A percentile compares a stretch with the other conserved stretches of the same genome.
phyloP scores from a whole-genome alignment of 2,113 vertebrate species.

The Heterotis niloticus region DNA sequence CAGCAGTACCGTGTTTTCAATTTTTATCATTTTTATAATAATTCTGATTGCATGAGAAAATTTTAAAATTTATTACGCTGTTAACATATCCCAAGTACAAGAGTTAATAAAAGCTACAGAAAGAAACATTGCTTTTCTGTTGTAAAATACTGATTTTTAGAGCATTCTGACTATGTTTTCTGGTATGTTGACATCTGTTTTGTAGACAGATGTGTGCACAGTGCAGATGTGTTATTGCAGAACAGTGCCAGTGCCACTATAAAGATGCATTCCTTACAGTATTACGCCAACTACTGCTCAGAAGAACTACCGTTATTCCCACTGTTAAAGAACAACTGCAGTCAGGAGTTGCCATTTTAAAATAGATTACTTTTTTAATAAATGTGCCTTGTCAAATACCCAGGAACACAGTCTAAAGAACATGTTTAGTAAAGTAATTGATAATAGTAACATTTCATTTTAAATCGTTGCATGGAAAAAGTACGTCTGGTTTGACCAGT shows the following conservation, averaged over 20 bases:
- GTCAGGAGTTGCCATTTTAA: not conserved
- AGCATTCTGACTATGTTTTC: too few species aligned
- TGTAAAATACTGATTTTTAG: too few species aligned
- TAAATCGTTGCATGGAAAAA: not conserved
- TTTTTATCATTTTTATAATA: too few species aligned
- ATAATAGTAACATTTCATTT: not conserved
- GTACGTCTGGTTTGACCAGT: slow-evolving; percentile 11
- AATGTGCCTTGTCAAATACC: slow-evolving; percentile 5
- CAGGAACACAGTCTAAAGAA: not conserved
- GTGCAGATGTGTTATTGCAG: too few species aligned
- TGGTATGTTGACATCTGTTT: too few species aligned
- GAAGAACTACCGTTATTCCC: not conserved
- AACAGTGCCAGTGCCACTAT: not conserved
- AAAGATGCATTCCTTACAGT: not conserved
- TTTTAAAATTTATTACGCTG: too few species aligned
- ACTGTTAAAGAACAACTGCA: slow-evolving; percentile 3
- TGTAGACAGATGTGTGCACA: too few species aligned
- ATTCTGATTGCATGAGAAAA: too few species aligned
- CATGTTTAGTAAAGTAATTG: not conserved
- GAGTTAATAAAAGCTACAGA: too few species aligned
- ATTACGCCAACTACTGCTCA: not conserved
- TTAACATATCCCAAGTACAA: too few species aligned
- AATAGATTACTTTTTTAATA: not conserved
- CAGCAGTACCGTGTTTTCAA: too few species aligned
- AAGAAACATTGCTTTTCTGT: too few species aligned